Evolutionary conservation across 2,888 invertebrate species (phyloP), one percentile per base, ranked within the genome.

Genomic region (Limenitis camilla): DNA sequence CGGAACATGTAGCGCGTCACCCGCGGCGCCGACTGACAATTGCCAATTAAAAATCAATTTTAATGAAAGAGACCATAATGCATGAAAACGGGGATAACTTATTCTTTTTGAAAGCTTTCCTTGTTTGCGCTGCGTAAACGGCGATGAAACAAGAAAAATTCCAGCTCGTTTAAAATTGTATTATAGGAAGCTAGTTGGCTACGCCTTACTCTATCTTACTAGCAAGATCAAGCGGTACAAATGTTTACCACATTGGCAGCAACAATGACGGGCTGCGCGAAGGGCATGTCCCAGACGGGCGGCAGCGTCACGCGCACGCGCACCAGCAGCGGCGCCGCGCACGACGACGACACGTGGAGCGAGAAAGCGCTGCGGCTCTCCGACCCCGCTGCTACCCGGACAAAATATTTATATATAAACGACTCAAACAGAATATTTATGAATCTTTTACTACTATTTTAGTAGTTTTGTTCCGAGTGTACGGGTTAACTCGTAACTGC

Each of bases 331-430:
- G 63, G 44, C 45, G 59, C 57, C 35, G 65, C 69, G 71, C 84
- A 82, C 63, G 73, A 66, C 55, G 81, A 71, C 53, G 75, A 65
- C 64, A 82, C 67, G 76, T 86, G 85, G 67, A 86, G 68, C 41
- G 78, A 69, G 63, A 81, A 71, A 62, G 65, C 62, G 41, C 74
- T 69, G 58, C 66, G 64, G 28, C 33, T 8, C 52, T 38, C 40
- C 32, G 52, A 56, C 52, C 45, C 44, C 31, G 39, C 61, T 55
- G 51, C 44, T 10, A 28, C 30, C 10, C 44, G 27, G 30, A 30
- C 44, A 11, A 27, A 28, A n/a, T n/a, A n/a, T n/a, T n/a, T n/a
- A n/a, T n/a, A n/a, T n/a, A n/a, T n/a, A n/a, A n/a, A n/a, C n/a
- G n/a, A n/a, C n/a, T n/a, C n/a, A n/a, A n/a, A n/a, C n/a, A n/a